Evolutionary conservation across 2,797 vertebrate genomes (phyloP).

Genomic region (Pagetopsis macropterus): DNA sequence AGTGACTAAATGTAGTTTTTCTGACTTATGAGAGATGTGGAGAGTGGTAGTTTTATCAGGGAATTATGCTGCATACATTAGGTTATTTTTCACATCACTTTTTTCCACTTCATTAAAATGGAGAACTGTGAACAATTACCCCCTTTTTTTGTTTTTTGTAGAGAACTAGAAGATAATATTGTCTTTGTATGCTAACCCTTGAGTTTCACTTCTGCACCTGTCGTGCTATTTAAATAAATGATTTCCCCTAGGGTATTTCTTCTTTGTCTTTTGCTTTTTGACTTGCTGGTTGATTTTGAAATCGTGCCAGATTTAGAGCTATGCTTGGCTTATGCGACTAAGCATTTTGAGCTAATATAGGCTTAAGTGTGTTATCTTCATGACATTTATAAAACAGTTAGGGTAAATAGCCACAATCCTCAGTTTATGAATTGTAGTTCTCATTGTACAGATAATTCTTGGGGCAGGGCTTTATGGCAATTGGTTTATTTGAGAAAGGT

Average conservation of each 20-base stretch:
- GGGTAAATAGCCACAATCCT: background rate
- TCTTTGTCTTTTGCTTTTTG: background rate
- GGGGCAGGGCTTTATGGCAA: background rate
- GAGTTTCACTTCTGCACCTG: background rate
- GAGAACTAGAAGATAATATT: background rate
- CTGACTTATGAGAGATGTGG: background rate
- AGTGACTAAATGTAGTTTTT: background rate
- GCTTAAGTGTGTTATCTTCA: background rate
- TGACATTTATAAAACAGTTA: background rate
- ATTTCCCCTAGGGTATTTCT: background rate
- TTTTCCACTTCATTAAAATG: slow-evolving; percentile 33
- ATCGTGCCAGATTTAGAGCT: background rate
- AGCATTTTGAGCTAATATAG: slow-evolving; percentile 17
- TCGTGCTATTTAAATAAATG: background rate
- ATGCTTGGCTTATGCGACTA: background rate
- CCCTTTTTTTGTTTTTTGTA: background rate
- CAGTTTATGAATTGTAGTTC: background rate
- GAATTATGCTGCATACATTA: background rate
- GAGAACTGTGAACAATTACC: background rate
- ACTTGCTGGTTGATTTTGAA: background rate
- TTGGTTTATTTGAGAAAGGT: background rate
- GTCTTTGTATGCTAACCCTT: background rate
- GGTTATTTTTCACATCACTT: slow-evolving; percentile 22
- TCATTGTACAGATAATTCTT: background rate
- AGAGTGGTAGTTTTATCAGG: background rate